phyloP scores from a whole-genome alignment of 1,140 invertebrate genomes.

The Acyrthosiphon pisum region DNA sequence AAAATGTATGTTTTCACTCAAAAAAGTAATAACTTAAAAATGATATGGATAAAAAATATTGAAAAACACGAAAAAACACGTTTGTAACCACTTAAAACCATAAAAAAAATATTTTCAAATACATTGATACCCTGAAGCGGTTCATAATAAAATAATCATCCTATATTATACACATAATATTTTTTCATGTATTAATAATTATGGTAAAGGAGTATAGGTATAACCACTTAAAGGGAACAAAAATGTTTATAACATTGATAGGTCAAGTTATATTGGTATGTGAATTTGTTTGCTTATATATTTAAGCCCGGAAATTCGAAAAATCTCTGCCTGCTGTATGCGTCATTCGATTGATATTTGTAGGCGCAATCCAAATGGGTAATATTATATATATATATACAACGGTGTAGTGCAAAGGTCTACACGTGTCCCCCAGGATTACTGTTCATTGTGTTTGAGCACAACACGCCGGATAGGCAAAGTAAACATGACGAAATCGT shows the following conservation, averaged over 20 bases:
- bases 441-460: background rate
- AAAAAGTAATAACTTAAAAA: too few species aligned
- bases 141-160: too few species aligned
- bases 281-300: background rate
- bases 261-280: background rate
- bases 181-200: background rate
- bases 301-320: background rate
- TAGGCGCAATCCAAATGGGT: background rate
- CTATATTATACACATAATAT: background rate
- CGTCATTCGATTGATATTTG: background rate
- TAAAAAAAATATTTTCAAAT: too few species aligned
- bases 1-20: too few species aligned
- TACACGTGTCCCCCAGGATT: background rate
- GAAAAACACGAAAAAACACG: too few species aligned
- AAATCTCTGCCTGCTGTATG: background rate
- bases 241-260: too few species aligned
- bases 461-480: background rate
- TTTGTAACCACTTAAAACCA: too few species aligned
- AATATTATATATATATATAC: background rate
- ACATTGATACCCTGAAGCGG: too few species aligned
- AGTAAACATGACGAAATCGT: background rate
- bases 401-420: background rate
- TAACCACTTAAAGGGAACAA: background rate
- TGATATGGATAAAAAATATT: too few species aligned
- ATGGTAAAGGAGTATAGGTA: background rate